These are phyloP conservation scores for Peromyscus attwateri DNA, from an alignment of 2,797 vertebrate genomes.

Conservation along the genomic window DNA sequence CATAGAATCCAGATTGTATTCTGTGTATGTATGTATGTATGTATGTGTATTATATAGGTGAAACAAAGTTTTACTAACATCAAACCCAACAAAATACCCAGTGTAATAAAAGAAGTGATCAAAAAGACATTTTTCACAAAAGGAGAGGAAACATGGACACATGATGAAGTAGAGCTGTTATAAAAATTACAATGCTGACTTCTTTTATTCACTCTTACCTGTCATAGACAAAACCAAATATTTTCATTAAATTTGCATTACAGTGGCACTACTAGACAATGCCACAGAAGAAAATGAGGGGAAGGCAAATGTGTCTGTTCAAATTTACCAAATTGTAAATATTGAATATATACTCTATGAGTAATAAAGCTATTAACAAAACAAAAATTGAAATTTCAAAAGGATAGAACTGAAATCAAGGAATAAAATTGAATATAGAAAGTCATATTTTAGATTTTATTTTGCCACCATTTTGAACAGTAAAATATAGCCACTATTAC, in stretches of 20 bases:
- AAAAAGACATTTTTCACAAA: background rate
- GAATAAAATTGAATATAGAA: background rate
- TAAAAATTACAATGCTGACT: background rate
- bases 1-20: background rate
- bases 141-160: background rate
- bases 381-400: background rate
- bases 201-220: background rate
- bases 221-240: background rate
- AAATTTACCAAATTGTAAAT: background rate
- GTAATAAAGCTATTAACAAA: background rate
- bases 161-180: background rate
- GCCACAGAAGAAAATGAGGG: background rate
- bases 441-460: background rate
- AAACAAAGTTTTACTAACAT: background rate
- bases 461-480: background rate
- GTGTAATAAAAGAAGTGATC: background rate
- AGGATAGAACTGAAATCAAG: background rate
- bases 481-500: background rate
- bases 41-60: background rate
- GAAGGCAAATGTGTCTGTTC: background rate
- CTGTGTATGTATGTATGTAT: background rate
- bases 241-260: background rate
- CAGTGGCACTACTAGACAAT: background rate
- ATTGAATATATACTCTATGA: too few species aligned
- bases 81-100: background rate